Conservation (phyloP, 2,113 vertebrate genomes). For the Halichoeres trimaculatus region DNA sequence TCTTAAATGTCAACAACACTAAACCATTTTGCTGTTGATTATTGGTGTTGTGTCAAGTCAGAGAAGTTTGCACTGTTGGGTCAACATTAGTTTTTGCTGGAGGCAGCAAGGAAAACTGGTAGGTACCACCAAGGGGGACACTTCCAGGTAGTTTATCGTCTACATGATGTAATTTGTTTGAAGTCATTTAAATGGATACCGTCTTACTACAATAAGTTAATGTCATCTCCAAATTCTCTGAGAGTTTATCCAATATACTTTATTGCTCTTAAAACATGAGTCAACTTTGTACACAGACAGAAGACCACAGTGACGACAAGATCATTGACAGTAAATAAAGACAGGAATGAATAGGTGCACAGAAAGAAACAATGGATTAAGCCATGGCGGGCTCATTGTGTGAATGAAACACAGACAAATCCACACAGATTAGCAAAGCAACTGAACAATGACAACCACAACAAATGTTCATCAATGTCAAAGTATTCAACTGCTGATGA, state of each 20-base stretch:
- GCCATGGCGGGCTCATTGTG: constrained; percentile 53
- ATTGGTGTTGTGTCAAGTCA: constrained; percentile 8
- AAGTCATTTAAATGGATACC: constrained; percentile 15
- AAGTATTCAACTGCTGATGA: constrained; percentile 65
- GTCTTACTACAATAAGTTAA: constrained; percentile 23
- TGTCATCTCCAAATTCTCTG: constrained; percentile 67
- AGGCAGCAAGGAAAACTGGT: constrained; percentile 19
- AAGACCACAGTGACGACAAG: constrained; percentile 82
- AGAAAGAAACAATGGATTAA: constrained; percentile 72
- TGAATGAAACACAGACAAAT: constrained; percentile 79
- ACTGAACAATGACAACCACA: constrained; percentile 75
- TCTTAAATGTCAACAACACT: constrained; percentile 25
- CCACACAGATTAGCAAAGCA: constrained; percentile 73
- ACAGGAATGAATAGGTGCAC: constrained; percentile 72
- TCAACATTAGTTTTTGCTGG: constrained; percentile 25
- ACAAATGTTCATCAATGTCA: constrained; percentile 65
- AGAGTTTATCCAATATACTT: constrained; percentile 79
- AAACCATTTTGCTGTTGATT: constrained; percentile 7
- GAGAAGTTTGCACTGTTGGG: constrained; percentile 24
- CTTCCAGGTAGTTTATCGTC: constrained; percentile 6
- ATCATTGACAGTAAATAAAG: constrained; percentile 77
- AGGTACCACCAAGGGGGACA: background rate
- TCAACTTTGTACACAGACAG: constrained; percentile 83
- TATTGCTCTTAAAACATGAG: constrained; percentile 87
- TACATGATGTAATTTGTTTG: background rate